Evolutionary conservation across 1,140 invertebrate species (phyloP), one percentile per base, ranked within the genome.

Genomic region (Bombus fervidus): DNA sequence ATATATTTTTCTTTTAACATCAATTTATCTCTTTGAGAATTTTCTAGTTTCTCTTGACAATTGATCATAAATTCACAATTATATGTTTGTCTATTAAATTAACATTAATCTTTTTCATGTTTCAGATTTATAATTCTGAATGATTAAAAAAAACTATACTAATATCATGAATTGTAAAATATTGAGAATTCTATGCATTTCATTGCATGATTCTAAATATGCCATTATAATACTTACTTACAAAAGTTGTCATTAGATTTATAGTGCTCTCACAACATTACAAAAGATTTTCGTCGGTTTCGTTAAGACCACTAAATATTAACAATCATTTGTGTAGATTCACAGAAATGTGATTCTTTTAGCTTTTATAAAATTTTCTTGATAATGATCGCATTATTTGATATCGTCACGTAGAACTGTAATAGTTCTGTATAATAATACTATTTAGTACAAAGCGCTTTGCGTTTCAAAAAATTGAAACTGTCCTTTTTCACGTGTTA

Each of bases 221-320:
- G 34, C 18, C 73, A 71, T 28, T 64, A 79, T 18, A 64, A 81
- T 82, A 82, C 81, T 81, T 79, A 79, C 77, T 81, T 82, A 82
- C 59, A 82, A 75, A 64, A 82, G 18, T 34, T 81, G 47, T 72
- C 31, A 41, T 41, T 77, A 77, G 43, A 68, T 80, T 78, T 78
- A 75, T 77, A 69, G 53, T 69, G 78, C 9, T 81, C 34, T 81
- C 25, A 62, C 37, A 47, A 81, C 18, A 71, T 71, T 71, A 81
- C 66, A 81, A 72, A 81, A 39, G 31, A 79, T 68, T 68, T 41
- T 62, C n/a, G 47, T 43, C 68, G 64, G 8, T 57, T 81, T 72
- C 15, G 28, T 47, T 53, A 41, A 59, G 53, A 57, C 34, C 25
- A 39, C 72, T 77, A 83, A 76, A 39, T 79, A 79, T 53, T 79